Base-by-base conservation (phyloP, 1,140 invertebrate genomes). In the Euura saliciscinereae region DNA sequence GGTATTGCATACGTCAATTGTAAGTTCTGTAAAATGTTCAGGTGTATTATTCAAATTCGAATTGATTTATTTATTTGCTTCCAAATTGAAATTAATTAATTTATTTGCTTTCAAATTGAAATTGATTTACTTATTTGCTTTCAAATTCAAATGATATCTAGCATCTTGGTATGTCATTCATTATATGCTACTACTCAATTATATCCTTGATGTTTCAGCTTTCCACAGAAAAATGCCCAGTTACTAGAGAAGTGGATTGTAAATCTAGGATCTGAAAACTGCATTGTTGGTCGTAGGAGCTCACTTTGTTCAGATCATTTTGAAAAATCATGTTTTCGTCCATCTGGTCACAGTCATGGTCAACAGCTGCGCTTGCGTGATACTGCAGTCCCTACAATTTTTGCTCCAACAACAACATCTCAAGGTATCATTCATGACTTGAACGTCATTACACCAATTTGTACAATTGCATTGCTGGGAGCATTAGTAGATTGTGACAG, bases 161-260 rank as follows among this genome's bases (percentile, higher is more conserved):
- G 51, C 51, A 59, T 59, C n/a, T 59, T 59, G 51, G n/a, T 59
- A 5, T 59, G 51, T 59, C 51, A 59, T 59, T 59, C 0, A 59
- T 5, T 59, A 59, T 59, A 59, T 59, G 51, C 51, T 59, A 59
- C 51, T 5, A 59, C 51, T n/a, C n/a, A 10, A n/a, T 59, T 10
- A 59, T 59, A 59, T n/a, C 51, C 51, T 59, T 59, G 51, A 59
- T 59, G 8, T 59, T 59, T 59, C 51, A 59, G 51, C 51, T 59
- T 59, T 59, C 51, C 51, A 59, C 51, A 59, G 8, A 59, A 59
- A 59, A 59, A 4, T 59, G 51, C 51, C 51, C 51, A 59, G 5
- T 59, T 59, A 3, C 51, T 59, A 59, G 51, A 2, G 51, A 59
- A 59, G 51, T 59, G 51, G 51, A 59, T 59, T 59, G 4, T n/a